These are phyloP conservation scores for Pseudopipra pipra DNA, from an alignment of 2,113 vertebrate genomes.

Conservation along the genomic window DNA sequence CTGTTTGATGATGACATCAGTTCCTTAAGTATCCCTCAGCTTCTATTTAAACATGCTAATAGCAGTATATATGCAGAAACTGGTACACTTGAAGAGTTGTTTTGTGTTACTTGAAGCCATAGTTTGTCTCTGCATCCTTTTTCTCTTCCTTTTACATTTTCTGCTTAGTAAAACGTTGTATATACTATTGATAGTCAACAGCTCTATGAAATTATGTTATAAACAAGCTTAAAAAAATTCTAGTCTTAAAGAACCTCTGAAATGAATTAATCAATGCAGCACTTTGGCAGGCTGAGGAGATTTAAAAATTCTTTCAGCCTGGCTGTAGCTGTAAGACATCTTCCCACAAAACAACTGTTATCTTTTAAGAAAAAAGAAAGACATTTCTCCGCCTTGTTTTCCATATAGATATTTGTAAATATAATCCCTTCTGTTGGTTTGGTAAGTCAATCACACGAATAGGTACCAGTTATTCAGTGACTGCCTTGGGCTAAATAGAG, in stretches of 20 bases:
- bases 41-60: constrained; percentile 12
- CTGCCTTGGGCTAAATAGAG: constrained; percentile 80
- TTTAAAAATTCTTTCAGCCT: constrained; percentile 23
- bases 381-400: constrained; percentile 51
- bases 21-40: neutral
- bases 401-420: constrained; percentile 26
- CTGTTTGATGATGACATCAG: neutral
- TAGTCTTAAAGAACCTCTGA: constrained; percentile 11
- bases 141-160: neutral
- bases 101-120: neutral
- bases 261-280: neutral
- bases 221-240: neutral
- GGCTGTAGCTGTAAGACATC: neutral
- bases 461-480: constrained; percentile 70
- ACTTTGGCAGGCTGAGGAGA: neutral
- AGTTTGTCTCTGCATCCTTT: neutral
- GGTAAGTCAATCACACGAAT: constrained; percentile 75
- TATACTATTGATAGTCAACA: neutral
- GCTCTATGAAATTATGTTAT: neutral
- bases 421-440: constrained; percentile 70
- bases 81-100: neutral
- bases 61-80: neutral
- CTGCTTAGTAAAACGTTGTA: neutral
- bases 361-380: constrained; percentile 25
- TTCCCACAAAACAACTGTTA: constrained; percentile 39